Evolutionary conservation across 2,888 invertebrate species (phyloP).

Genomic region (Ernsta delagoae): DNA sequence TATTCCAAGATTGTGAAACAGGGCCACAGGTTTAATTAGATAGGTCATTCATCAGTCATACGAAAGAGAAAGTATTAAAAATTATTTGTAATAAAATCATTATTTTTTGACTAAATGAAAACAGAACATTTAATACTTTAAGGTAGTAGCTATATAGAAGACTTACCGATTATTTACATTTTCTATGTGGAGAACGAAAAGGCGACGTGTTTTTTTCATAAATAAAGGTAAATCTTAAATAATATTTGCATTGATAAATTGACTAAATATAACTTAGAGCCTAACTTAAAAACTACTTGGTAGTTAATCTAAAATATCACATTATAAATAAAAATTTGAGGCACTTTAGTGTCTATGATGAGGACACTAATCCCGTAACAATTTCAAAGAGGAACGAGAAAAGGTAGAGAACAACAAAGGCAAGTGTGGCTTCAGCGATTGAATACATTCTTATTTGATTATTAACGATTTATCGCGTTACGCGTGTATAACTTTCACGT

Average conservation of each 20-base stretch:
- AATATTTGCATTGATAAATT: constrained; percentile 72
- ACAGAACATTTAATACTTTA: no score
- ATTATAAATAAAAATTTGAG: constrained; percentile 55
- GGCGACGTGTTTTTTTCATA: not conserved
- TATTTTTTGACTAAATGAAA: no score
- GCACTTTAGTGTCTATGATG: constrained; percentile 54
- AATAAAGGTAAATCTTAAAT: constrained; percentile 23
- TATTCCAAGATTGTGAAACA: no score
- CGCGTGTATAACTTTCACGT: constrained; percentile 46
- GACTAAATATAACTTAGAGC: constrained; percentile 59
- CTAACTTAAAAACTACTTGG: constrained; percentile 53
- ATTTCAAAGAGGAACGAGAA: constrained; percentile 79
- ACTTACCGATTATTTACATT: constrained; percentile 29
- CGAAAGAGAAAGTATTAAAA: no score
- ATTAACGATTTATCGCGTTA: constrained; percentile 25
- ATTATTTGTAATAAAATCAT: no score
- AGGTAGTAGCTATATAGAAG: not conserved
- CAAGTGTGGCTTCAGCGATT: constrained; percentile 77
- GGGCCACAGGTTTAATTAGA: no score
- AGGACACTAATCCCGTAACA: constrained; percentile 69
- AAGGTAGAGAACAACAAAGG: constrained; percentile 74
- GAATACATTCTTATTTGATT: constrained; percentile 69
- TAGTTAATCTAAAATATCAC: constrained; percentile 63
- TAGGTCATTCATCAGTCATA: no score
- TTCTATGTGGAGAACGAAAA: constrained; percentile 8